Base-by-base conservation (phyloP, 2,113 vertebrate genomes). In the Malaclemys terrapin region DNA sequence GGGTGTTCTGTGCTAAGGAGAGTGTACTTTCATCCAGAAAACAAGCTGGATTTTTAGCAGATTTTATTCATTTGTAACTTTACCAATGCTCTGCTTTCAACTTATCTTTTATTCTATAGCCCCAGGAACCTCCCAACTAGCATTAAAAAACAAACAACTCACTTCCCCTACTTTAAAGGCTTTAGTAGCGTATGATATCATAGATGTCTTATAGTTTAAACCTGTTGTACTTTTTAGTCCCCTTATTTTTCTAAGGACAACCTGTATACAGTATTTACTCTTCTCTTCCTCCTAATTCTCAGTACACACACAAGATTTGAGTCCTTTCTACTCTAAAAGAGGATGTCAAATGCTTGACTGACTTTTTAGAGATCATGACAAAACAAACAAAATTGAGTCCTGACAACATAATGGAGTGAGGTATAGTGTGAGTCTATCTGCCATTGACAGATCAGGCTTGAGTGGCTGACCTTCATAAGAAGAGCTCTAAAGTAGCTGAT, bases 321-420 rank as follows among this genome's bases (percentile, higher is more conserved):
- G 31, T 11, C 5, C 52, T 90, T 85, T 85, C n/a, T n/a, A 7
- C 83, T n/a, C 27, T 82, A 22, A 91, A 25, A 16, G 79, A 49
- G 62, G 12, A 27, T 38, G 87, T 90, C 81, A 93, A 95, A 84
- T 65, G 13, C 27, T 56, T 90, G 42, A 76, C 42, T 59, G 5
- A 56, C 94, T 88, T 50, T 52, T 38, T 87, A n/a, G 17, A 79
- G 69, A 80, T 93, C 24, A 31, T 87, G 35, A 85, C 1, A 90
- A 94, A 96, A 92, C 57, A 85, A 93, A 89, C 35, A 88, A 80
- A 93, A 93, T 3, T 91, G 50, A 87, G 16, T 90, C 57, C 12
- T 85, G 81, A 29, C 88, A 93, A 69, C 17, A 17, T 38, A 72
- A 88, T 89, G 31, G 24, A 80, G 17, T 27, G 35, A 69, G 84